Percentiles rank a stretch among this genome's conserved stretches.
Evolutionary conservation across 2,113 vertebrate genomes (phyloP).

Genomic region (Sinocyclocheilus anophthalmus): DNA sequence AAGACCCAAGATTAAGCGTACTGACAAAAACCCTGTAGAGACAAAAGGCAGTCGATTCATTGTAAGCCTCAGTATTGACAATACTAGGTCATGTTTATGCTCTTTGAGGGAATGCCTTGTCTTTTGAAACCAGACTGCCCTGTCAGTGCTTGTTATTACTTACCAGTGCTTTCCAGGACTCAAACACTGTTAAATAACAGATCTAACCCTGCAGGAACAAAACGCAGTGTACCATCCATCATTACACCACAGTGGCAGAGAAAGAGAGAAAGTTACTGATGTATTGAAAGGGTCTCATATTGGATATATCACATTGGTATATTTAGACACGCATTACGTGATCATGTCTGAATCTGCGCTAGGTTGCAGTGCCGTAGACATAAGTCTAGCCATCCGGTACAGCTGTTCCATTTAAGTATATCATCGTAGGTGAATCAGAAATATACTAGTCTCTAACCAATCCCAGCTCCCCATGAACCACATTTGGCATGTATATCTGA

Average conservation of each 20-base stretch:
- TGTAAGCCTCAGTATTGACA: slow-evolving; percentile 50
- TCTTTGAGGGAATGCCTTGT: slow-evolving; percentile 16
- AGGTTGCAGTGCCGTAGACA: not conserved
- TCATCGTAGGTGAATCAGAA: slow-evolving; percentile 30
- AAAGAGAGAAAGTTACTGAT: slow-evolving; percentile 11
- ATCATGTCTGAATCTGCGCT: slow-evolving; percentile 11
- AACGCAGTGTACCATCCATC: not conserved
- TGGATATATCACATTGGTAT: slow-evolving; percentile 14
- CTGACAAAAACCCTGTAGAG: not conserved
- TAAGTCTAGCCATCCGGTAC: slow-evolving; percentile 25
- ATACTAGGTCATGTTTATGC: slow-evolving; percentile 28
- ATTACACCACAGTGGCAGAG: not conserved
- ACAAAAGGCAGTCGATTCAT: not conserved
- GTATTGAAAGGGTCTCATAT: not conserved
- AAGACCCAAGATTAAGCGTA: not conserved
- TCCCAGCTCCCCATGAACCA: slow-evolving; percentile 37
- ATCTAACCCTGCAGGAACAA: not conserved
- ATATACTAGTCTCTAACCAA: slow-evolving; percentile 24
- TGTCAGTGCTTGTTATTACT: slow-evolving; percentile 57
- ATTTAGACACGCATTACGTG: slow-evolving; percentile 35
- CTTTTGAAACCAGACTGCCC: slow-evolving; percentile 5
- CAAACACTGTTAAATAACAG: slow-evolving; percentile 23
- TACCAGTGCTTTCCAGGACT: not conserved
- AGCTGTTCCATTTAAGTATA: not conserved
- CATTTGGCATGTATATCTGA: slow-evolving; percentile 41